Base-by-base conservation (phyloP, 2,113 vertebrate genomes). In the Cebus imitator region DNA sequence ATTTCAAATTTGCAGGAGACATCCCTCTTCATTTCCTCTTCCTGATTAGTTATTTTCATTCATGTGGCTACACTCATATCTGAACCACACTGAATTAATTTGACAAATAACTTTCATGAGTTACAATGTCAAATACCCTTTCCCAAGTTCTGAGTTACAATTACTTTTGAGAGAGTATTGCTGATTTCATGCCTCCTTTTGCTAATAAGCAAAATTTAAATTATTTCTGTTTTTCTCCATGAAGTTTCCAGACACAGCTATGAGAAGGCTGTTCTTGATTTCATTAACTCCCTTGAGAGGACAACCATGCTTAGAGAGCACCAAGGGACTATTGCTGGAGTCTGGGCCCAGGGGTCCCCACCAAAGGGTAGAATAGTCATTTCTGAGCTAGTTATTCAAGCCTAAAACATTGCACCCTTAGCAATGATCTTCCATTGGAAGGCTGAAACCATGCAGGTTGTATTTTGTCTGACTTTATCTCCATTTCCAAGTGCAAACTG, bases 51-150 rank as follows among this genome's bases (percentile, higher is more conserved):
- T 89, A 73, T 89, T 96, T 88, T 83, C 32, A 86, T 79, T 78
- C 37, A 52, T 79, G 6, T 88, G 79, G 32, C 73, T 61, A 18
- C 3, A 40, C 40, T 85, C 48, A 83, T 43, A 93, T 80, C 68
- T 90, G 55, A 94, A 25, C 35, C 43, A 84, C 83, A 84, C 21
- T 87, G 76, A 90, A 80, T 90, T 95, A 43, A 94, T 70, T 90
- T 92, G 86, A 90, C 61, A 80, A 79, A 70, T 88, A 87, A 79
- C 87, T 90, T 86, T 80, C 61, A 40, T 5, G 25, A 94, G 18
- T 90, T 55, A 58, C 57, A 58, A 64, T 50, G 58, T 92, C 35
- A 91, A 86, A 78, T 37, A 45, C 45, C 13, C n/a, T 91, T 91
- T 79, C 52, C 61, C 23, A 45, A 85, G 37, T 91, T 73, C 82